phyloP scores from a whole-genome alignment of 2,113 vertebrate genomes.

The Raja brachyura region DNA sequence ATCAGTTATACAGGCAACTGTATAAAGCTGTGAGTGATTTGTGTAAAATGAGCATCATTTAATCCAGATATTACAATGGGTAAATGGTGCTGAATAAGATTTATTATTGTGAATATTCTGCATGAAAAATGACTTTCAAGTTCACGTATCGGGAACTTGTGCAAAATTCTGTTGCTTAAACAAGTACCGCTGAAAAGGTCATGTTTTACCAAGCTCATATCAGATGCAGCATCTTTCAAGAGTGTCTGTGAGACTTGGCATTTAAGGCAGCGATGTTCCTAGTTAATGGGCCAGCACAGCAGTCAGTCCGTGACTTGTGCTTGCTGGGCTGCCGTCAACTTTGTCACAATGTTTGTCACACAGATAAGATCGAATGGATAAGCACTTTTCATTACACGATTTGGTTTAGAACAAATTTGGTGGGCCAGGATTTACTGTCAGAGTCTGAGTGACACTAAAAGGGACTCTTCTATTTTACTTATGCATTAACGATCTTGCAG shows the following conservation, averaged over 20 bases:
- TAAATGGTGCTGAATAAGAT: not conserved
- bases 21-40: not conserved
- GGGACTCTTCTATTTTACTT: not conserved
- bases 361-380: not conserved
- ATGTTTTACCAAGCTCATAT: constrained; percentile 25
- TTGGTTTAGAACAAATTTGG: not conserved
- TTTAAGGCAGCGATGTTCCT: constrained; percentile 27
- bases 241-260: constrained; percentile 17
- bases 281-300: constrained; percentile 23
- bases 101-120: not conserved
- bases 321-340: not conserved
- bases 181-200: constrained; percentile 32
- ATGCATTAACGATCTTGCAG: not conserved
- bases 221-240: constrained; percentile 27
- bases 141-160: not conserved
- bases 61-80: not conserved
- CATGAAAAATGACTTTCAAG: constrained; percentile 9
- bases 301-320: not conserved
- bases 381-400: not conserved
- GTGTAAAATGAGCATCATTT: not conserved
- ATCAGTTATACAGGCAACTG: not conserved
- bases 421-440: not conserved
- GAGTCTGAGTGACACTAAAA: not conserved
- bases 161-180: not conserved
- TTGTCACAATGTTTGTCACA: constrained; percentile 6